A percentile compares a stretch with the other conserved stretches of the same genome.
Evolutionary conservation across 2,797 vertebrate genomes (phyloP).

Genomic region (Rhabdomys pumilio): DNA sequence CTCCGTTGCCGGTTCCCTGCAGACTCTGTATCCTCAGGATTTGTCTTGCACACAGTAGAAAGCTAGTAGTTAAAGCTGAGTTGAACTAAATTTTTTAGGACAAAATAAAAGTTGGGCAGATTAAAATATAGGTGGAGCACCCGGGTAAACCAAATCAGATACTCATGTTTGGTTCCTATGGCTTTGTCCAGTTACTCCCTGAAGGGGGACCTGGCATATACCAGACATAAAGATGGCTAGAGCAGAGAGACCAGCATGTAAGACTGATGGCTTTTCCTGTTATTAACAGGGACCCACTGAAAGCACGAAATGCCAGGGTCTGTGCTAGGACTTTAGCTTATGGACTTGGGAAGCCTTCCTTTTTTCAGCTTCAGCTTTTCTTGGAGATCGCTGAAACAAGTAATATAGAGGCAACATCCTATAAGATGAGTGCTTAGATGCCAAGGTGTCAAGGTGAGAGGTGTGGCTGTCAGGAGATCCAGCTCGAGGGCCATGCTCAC

Average conservation of each 20-base stretch:
- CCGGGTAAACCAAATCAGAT: background rate
- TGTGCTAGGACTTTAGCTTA: background rate
- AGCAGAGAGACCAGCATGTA: background rate
- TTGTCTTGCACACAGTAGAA: background rate
- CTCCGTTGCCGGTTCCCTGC: background rate
- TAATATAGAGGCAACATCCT: rapidly evolving
- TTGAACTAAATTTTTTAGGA: background rate
- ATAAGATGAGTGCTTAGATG: background rate
- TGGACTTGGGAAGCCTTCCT: background rate
- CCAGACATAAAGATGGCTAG: background rate
- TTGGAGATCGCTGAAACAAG: background rate
- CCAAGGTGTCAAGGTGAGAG: rapidly evolving
- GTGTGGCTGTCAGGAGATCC: background rate
- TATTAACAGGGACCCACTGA: background rate
- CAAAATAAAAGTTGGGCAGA: constrained; percentile 20
- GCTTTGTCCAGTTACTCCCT: background rate
- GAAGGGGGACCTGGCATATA: background rate
- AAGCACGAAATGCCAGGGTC: background rate
- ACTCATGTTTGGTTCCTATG: background rate
- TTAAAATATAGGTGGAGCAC: background rate
- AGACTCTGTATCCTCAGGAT: background rate
- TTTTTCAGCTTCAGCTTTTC: background rate
- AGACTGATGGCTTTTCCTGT: background rate
- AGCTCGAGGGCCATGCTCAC: rapidly evolving
- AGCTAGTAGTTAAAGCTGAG: background rate